Base-by-base conservation (phyloP, 2,797 vertebrate species). In the Antrozous pallidus region DNA sequence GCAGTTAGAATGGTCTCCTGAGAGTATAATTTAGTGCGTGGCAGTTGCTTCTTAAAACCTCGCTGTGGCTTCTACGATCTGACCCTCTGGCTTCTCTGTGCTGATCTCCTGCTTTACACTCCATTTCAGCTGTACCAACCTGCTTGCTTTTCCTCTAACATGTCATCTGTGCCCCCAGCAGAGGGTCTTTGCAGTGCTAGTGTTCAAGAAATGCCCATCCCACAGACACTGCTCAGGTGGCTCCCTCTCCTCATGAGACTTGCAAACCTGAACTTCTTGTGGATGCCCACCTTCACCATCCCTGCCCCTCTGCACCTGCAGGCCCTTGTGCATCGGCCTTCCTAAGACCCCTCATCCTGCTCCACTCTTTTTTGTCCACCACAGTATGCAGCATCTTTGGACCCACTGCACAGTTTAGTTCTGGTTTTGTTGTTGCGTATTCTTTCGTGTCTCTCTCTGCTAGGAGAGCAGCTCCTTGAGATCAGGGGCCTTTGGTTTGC, bases 41-140 rank as follows among this genome's bases (percentile, higher is more conserved):
- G 36, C 31, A 22, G 26, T 10, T 13, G 51, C 18, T 75, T 12
- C 38, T 88, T n/a, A 24, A 69, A 70, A 49, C 4, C 20, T 26
- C 0, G 1, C 24, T 1, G 0, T 10, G 31, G 26, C 12, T 6
- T 33, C 74, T 28, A 0, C 0, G 26, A 49, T n/a, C 36, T 28
- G 38, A 69, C 22, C 16, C 31, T 2, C 2, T 51, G 26, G 13
- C n/a, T 42, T 74, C 16, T 83, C 24, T 61, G 83, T 33, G 0
- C 0, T 24, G 20, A 12, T 80, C 26, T 79, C 61, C 51, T 74
- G 14, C 58, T 91, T n/a, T 31, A 51, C 42, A 31, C 63, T 8
- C 13, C 8, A 22, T 36, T 56, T 54, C 31, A 36, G 54, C 28
- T 61, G 47, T 33, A 14, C 42, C 69, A 20, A 4, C 20, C 10